Percentiles rank a stretch among this genome's conserved stretches.
Evolutionary conservation across 2,888 invertebrate genomes (phyloP).

Genomic region (Physocephala rufipes): DNA sequence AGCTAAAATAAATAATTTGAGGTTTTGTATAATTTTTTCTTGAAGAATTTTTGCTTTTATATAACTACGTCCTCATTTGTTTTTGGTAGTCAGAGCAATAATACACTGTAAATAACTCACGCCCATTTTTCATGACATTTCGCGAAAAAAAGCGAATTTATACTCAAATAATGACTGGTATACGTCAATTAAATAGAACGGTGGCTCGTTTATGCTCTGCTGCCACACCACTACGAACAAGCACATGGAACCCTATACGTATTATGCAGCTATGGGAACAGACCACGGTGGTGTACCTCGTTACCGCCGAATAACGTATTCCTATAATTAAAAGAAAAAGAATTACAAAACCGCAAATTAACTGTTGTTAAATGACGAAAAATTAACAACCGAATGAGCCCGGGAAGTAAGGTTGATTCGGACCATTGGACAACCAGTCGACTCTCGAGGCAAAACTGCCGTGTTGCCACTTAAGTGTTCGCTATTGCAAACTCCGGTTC

Average conservation of each 20-base stretch:
- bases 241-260: background rate
- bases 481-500: background rate
- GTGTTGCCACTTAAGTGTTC: background rate
- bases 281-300: constrained; percentile 37
- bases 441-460: background rate
- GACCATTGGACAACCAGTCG: background rate
- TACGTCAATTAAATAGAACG: constrained; percentile 37
- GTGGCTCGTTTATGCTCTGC: constrained; percentile 3
- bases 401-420: background rate
- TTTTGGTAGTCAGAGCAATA: background rate
- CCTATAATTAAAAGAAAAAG: constrained; percentile 31
- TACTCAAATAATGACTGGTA: constrained; percentile 31
- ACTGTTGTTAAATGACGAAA: constrained; percentile 35
- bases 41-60: too few relatives aligned
- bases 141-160: background rate
- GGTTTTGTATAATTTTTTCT: too few relatives aligned
- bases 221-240: background rate
- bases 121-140: constrained; percentile 11
- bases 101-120: background rate
- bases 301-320: constrained; percentile 34
- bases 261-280: background rate
- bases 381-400: constrained; percentile 10
- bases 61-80: background rate
- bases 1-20: too few relatives aligned
- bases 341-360: constrained; percentile 38